phyloP scores from a whole-genome alignment of 2,888 invertebrate genomes.

The Pristionchus exspectatus region DNA sequence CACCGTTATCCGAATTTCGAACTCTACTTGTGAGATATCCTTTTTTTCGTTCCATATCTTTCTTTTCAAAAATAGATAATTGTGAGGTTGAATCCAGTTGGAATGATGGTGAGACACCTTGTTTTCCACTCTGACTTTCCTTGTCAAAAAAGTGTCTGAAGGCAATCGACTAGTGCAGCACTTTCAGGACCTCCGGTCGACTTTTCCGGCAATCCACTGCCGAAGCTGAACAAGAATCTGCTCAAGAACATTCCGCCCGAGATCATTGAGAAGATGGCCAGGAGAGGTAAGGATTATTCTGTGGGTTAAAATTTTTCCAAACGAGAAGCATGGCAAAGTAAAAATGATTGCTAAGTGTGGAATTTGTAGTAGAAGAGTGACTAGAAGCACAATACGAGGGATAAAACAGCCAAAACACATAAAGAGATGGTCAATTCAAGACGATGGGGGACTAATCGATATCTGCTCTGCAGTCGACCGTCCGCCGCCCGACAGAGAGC shows the following conservation, averaged over 20 bases:
- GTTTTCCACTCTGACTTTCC: background rate
- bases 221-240: slow-evolving; percentile 55
- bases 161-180: too few species aligned
- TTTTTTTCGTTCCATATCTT: background rate
- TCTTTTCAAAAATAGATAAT: background rate
- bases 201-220: slow-evolving; percentile 51
- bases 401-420: too few species aligned
- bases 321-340: too few species aligned
- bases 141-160: too few species aligned
- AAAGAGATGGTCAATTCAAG: too few species aligned
- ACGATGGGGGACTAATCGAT: background rate
- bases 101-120: background rate
- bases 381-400: too few species aligned
- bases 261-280: slow-evolving; percentile 44
- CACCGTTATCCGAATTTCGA: too few species aligned
- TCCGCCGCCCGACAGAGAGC: slow-evolving; percentile 56
- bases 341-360: too few species aligned
- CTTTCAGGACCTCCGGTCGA: slow-evolving; percentile 51
- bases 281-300: background rate
- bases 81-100: background rate
- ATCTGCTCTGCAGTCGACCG: slow-evolving; percentile 33
- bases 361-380: too few species aligned
- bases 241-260: slow-evolving; percentile 54
- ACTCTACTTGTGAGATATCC: too few species aligned
- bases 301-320: too few species aligned